Evolutionary conservation across 2,113 vertebrate genomes (phyloP), one percentile per base, ranked within the genome.

Genomic region (Trogon melanurus): DNA sequence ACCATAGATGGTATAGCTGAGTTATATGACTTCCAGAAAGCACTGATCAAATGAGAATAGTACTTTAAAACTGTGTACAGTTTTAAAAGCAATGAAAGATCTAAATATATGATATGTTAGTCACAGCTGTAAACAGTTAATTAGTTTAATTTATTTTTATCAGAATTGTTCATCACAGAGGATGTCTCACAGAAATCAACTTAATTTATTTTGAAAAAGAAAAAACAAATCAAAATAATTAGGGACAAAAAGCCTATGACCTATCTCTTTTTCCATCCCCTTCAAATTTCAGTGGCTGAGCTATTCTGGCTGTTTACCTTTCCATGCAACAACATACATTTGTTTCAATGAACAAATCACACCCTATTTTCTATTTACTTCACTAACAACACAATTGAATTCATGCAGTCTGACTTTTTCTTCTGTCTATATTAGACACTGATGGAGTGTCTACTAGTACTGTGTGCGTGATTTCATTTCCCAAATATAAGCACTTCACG

Each of bases 241-340:
- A 58, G 41, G 30, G 61, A 44, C 18, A 65, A 51, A 73, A 73
- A 44, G 9, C 16, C 30, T 8, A 19, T 44, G 34, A 48, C 30
- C 21, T 69, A 47, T n/a, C 19, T 66, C 18, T n/a, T 75, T 62
- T 57, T n/a, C 11, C 71, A 20, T 38, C 13, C 41, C 14, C 23
- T 85, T 66, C 51, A 51, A 25, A 11, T 66, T 62, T 61, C 47
- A 62, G 30, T 70, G 78, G 19, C 10, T 57, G 54, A 47, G 7
- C n/a, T 69, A 2, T 79, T 45, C 22, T 75, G 56, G 4, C 7
- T 62, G 89, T 79, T 62, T 29, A 13, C n/a, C 30, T 34, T 27
- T 19, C 22, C 4, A 10, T 48, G 26, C 12, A 74, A 17, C 20
- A 3, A 17, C 20, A 3, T 0, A 11, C 1, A 0, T 16, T 30